Percentiles rank a stretch among this genome's conserved stretches.
Conservation (phyloP, 2,888 invertebrate species). For the Rhorus exstirpatorius region DNA sequence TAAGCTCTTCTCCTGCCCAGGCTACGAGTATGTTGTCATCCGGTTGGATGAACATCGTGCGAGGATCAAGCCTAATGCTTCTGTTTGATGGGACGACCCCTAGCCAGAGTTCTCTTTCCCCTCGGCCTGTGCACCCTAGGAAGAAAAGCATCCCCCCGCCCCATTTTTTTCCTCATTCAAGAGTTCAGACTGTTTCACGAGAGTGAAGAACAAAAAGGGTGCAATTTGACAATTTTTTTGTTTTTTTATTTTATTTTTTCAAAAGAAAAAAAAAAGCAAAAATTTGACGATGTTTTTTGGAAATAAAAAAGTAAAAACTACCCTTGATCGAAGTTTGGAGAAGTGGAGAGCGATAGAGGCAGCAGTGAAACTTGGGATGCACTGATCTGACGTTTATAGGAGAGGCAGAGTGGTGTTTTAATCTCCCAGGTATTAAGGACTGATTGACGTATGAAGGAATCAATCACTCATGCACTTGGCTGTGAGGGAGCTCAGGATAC, state of each 20-base stretch:
- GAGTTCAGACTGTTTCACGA: constrained; percentile 26
- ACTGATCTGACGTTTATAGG: constrained; percentile 16
- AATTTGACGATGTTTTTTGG: background rate
- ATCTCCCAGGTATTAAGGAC: constrained; percentile 52
- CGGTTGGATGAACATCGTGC: constrained; percentile 85
- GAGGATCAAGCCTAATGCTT: constrained; percentile 85
- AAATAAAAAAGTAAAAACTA: constrained; percentile 12
- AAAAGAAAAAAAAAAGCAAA: background rate
- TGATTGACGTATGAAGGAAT: constrained; percentile 55
- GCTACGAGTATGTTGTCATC: constrained; percentile 85
- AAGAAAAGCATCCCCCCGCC: constrained; percentile 11
- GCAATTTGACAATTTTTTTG: background rate
- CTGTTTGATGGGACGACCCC: constrained; percentile 82
- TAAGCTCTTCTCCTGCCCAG: constrained; percentile 75
- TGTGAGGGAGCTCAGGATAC: constrained; percentile 2
- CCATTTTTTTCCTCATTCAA: constrained; percentile 38
- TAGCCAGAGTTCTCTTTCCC: constrained; percentile 44
- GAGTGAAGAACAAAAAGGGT: background rate
- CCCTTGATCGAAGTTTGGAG: too few species aligned
- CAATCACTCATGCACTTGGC: constrained; percentile 26
- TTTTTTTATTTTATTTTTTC: background rate
- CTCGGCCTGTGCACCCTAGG: constrained; percentile 24
- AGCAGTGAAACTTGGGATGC: background rate
- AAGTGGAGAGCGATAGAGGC: background rate
- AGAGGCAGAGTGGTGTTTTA: constrained; percentile 40